phyloP scores from a whole-genome alignment of 2,797 vertebrate species.

The Dendrocincla tyrannina region DNA sequence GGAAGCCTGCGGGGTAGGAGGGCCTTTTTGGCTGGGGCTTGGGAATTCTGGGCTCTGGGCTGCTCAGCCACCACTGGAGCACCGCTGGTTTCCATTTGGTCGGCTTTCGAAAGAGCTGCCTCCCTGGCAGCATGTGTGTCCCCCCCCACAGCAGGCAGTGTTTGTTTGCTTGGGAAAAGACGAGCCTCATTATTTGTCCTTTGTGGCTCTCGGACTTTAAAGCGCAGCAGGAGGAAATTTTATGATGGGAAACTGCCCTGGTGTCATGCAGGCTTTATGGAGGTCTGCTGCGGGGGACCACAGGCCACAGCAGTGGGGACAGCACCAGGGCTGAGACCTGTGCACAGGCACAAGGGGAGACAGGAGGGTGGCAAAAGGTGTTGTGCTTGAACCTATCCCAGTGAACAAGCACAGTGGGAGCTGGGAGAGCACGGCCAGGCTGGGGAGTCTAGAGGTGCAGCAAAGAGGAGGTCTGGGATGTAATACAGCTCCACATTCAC shows the following conservation, averaged over 20 bases:
- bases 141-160: neutral
- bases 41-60: neutral
- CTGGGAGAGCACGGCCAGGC: neutral
- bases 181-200: slow-evolving; percentile 41
- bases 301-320: rapidly evolving
- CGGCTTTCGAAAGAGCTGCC: slow-evolving; percentile 26
- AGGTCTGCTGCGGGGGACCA: neutral
- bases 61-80: neutral
- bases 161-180: slow-evolving; percentile 59
- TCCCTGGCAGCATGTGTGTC: neutral
- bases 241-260: slow-evolving; percentile 48
- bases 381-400: rapidly evolving
- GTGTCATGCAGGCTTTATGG: neutral
- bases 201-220: neutral
- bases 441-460: neutral
- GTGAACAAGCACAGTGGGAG: neutral
- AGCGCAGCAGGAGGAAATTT: slow-evolving; percentile 34
- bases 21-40: neutral
- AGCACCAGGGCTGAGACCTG: neutral
- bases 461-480: neutral
- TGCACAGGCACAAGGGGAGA: neutral
- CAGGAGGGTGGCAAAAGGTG: neutral
- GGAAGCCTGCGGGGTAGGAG: neutral
- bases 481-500: neutral
- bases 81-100: slow-evolving; percentile 14